Evolutionary conservation across 2,888 invertebrate genomes (phyloP), one percentile per base, ranked within the genome.

Genomic region (Creontiades dilutus): DNA sequence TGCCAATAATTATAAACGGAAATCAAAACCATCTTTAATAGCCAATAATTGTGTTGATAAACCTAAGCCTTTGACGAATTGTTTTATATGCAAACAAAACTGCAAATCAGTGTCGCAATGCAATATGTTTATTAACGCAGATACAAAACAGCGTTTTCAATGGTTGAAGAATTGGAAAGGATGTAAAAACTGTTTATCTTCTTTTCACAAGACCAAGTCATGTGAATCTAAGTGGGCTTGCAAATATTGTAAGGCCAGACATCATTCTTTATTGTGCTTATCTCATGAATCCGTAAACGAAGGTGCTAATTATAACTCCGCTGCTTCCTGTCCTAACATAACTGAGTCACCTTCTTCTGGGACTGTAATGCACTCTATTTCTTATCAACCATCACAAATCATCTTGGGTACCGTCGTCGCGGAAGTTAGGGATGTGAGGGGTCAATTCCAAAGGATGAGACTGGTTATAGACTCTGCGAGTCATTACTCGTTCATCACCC

Each of bases 111-210:
- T 48, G 7, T 48, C 48, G 13, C 11, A 57, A 13, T 57, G 57
- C 16, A 16, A 9, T 4, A 57, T 57, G 57, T 57, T 57, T 57
- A 12, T 57, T n/a, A 57, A 57, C 16, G 57, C 57, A 4, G 57
- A 57, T 16, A 16, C 16, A 4, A 9, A 16, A 13, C 57, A 57
- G 13, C 48, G 48, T 48, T 19, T 75, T 14, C 75, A 75, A 27
- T 27, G 75, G 23, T 75, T 75, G 75, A 75, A 27, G 11, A 7
- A 75, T 27, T 75, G 19, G 75, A 75, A 75, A 75, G 23, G 75
- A 16, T 75, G 48, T 48, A 48, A 48, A 48, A 75, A 75, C 14
- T 75, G 75, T 23, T 75, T 75, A 19, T 11, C 19, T 11, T 16
- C 23, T 75, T 14, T 48, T 48, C 48, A 48, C 13, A 48, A 48